A percentile compares a stretch with the other conserved stretches of the same genome.
These are phyloP conservation scores for Macaria notata DNA, from an alignment of 2,888 invertebrate genomes.

Conservation along the genomic window DNA sequence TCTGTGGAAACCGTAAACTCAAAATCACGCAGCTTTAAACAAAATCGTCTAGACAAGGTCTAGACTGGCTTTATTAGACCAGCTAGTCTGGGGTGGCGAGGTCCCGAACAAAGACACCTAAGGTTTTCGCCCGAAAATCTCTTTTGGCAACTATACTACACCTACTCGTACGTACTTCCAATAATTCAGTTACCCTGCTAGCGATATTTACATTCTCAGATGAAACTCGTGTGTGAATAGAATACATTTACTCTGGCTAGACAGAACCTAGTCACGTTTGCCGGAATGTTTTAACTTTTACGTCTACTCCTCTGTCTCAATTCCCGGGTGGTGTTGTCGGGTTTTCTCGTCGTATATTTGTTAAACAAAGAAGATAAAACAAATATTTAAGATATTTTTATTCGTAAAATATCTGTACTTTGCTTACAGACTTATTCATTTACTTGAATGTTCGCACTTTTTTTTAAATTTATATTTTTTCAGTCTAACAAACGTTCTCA, in stretches of 20 bases:
- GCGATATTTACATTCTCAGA: slow-evolving; percentile 26
- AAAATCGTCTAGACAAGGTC: slow-evolving; percentile 69
- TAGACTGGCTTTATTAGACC: slow-evolving; percentile 60
- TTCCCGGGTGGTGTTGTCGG: background rate
- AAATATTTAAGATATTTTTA: no score
- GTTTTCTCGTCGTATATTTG: no score
- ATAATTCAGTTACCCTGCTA: slow-evolving; percentile 11
- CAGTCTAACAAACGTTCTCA: no score
- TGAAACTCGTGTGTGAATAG: slow-evolving; percentile 23
- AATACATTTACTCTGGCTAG: slow-evolving; percentile 23
- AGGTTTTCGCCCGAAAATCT: slow-evolving; percentile 6
- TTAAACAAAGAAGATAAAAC: no score
- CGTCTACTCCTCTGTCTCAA: background rate
- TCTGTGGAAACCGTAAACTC: slow-evolving; percentile 35
- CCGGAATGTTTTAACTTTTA: slow-evolving; percentile 12
- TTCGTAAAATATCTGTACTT: no score
- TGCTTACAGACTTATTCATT: no score
- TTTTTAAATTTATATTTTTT: no score
- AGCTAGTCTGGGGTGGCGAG: slow-evolving; percentile 18
- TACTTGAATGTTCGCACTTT: no score
- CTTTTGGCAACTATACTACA: slow-evolving; percentile 6
- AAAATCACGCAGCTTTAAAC: slow-evolving; percentile 37
- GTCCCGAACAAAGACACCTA: slow-evolving; percentile 25
- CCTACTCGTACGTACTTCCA: slow-evolving; percentile 9
- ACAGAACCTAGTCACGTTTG: slow-evolving; percentile 23